Base-by-base conservation (phyloP, 2,113 vertebrate species). In the Sceloporus undulatus region DNA sequence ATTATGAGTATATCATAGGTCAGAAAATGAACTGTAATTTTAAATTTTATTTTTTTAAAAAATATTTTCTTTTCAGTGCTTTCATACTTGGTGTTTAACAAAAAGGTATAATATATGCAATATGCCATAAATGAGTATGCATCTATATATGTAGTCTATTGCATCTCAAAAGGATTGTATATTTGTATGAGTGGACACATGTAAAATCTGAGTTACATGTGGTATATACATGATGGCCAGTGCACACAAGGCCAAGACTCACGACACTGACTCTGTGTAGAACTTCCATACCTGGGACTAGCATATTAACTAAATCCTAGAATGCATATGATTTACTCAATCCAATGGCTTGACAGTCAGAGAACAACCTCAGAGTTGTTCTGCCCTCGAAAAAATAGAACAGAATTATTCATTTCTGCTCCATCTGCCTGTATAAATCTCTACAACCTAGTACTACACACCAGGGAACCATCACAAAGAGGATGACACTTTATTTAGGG, bases 51-150 rank as follows among this genome's bases (percentile, higher is more conserved):
- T 0, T 5, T 13, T 25, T 70, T 9, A 52, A 78, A 68, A 54
- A 14, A 40, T 29, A n/a, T 79, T 89, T 74, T 14, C 78, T 85
- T 48, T 73, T 89, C 85, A 29, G 16, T 38, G 78, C 27, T n/a
- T 56, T 80, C 0, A 0, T 73, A 16, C 71, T 59, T 87, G 11
- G 5, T 14, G 6, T 52, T 71, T 74, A 73, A 38, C 38, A 8
- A 59, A 80, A 79, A 13, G 5, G 5, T 79, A 29, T 16, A 42
- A 16, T 48, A 11, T 62, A 82, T 82, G 40, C 29, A 42, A n/a
- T 52, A 27, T 70, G 21, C 16, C 23, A 86, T 38, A 79, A 68
- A 18, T 6, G 9, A 85, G 4, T 23, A 65, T 42, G 52, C 13
- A 19, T 85, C 34, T n/a, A 79, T 21, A 68, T 29, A 9, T 48